Conservation (phyloP, 1,140 invertebrate species). For the Frieseomelitta varia region DNA sequence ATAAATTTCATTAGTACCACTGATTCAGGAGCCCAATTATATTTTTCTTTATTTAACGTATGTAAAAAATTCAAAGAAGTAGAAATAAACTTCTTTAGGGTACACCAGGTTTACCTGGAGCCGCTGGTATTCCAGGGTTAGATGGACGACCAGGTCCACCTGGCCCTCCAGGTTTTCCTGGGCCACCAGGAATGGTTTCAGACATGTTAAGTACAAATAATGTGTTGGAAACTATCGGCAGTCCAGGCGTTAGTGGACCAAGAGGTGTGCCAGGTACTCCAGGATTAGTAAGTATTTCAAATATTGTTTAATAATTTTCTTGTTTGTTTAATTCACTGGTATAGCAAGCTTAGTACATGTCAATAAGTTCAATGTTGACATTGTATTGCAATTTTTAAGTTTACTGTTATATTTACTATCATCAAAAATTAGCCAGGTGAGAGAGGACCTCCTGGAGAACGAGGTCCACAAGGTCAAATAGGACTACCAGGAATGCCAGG, state of each 20-base stretch:
- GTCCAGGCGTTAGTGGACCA: slow-evolving; percentile 76
- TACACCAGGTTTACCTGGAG: slow-evolving; percentile 78
- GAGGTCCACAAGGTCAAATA: slow-evolving; percentile 79
- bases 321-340: background rate
- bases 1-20: too few species aligned
- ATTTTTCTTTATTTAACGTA: too few species aligned
- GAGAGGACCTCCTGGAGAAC: slow-evolving; percentile 81
- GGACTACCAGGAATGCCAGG: slow-evolving; percentile 79
- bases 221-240: slow-evolving; percentile 56
- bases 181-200: slow-evolving; percentile 76
- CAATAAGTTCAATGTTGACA: background rate
- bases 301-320: background rate
- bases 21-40: too few species aligned
- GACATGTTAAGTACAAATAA: slow-evolving; percentile 66
- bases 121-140: slow-evolving; percentile 81
- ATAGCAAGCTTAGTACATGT: background rate
- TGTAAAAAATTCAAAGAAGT: background rate
- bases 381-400: background rate
- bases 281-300: slow-evolving; percentile 74
- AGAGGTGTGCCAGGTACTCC: slow-evolving; percentile 78
- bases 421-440: slow-evolving; percentile 79
- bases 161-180: slow-evolving; percentile 72
- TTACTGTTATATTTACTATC: background rate
- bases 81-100: slow-evolving; percentile 46
- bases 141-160: slow-evolving; percentile 74